These are phyloP conservation scores for Pherbina coryleti DNA, from an alignment of 2,888 invertebrate species.

Conservation along the genomic window DNA sequence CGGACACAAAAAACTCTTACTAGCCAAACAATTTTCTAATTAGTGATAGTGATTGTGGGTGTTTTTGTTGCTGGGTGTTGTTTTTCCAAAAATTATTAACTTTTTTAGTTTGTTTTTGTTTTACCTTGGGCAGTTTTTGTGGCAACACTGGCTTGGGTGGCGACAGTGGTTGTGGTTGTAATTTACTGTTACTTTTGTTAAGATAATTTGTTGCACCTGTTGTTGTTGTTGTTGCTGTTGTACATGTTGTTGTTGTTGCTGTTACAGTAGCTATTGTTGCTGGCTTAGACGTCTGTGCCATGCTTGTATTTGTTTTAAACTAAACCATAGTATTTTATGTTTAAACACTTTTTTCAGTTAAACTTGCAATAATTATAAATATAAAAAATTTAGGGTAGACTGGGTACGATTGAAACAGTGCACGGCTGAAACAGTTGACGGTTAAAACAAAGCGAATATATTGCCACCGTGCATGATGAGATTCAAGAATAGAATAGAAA, in stretches of 20 bases:
- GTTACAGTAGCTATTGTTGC: conserved; percentile 49
- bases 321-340: background rate
- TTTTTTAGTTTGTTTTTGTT: conserved; percentile 40
- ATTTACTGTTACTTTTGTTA: conserved; percentile 53
- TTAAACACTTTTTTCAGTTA: background rate
- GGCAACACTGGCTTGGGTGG: conserved; percentile 69
- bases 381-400: no score
- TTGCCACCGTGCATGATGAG: no score
- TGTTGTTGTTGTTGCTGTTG: conserved; percentile 51
- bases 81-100: conserved; percentile 17
- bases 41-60: conserved; percentile 31
- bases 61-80: conserved; percentile 41
- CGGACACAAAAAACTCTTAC: background rate
- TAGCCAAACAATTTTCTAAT: background rate
- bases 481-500: no score
- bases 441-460: no score
- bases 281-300: conserved; percentile 52
- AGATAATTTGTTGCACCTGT: conserved; percentile 41
- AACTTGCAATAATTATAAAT: background rate
- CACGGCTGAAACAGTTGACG: no score
- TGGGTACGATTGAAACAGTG: no score
- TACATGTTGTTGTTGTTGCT: conserved; percentile 49
- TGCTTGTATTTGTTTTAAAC: conserved; percentile 46
- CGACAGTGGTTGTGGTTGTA: conserved; percentile 69
- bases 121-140: conserved; percentile 69